These are phyloP conservation scores for Tinamus guttatus DNA, from an alignment of 2,113 vertebrate genomes.

Conservation along the genomic window DNA sequence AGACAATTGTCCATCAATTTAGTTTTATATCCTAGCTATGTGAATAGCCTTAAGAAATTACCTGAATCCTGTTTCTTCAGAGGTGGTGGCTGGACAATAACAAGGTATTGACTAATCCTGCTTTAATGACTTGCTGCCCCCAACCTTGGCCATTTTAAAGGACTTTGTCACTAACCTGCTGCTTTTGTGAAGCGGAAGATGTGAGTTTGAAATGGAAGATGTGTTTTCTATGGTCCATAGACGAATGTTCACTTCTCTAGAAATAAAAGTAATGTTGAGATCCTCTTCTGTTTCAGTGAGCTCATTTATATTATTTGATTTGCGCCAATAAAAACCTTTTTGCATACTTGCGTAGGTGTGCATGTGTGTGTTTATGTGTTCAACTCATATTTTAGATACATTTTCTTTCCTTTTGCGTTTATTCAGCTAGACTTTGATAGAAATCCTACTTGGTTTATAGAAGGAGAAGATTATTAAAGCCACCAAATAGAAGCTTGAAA, in stretches of 20 bases:
- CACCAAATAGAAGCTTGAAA: background rate
- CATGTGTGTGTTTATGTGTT: too few species aligned
- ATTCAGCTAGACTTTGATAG: background rate
- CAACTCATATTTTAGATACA: background rate
- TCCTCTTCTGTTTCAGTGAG: background rate
- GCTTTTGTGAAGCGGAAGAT: background rate
- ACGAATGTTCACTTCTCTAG: background rate
- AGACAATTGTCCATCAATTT: background rate
- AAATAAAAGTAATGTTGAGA: background rate
- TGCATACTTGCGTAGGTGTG: background rate
- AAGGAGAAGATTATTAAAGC: background rate
- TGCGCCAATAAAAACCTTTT: background rate
- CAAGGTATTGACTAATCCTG: background rate
- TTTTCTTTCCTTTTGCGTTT: background rate
- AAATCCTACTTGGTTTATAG: background rate
- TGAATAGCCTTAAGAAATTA: background rate
- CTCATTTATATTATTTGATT: background rate
- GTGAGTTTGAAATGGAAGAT: accelerated
- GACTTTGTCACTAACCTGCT: background rate
- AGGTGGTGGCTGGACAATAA: background rate
- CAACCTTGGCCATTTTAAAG: background rate
- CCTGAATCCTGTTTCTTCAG: background rate
- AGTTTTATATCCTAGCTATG: background rate
- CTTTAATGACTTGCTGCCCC: background rate
- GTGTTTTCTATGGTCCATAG: background rate